Conservation (phyloP, 2,797 vertebrate species). For the Acipenser transmontanus region DNA sequence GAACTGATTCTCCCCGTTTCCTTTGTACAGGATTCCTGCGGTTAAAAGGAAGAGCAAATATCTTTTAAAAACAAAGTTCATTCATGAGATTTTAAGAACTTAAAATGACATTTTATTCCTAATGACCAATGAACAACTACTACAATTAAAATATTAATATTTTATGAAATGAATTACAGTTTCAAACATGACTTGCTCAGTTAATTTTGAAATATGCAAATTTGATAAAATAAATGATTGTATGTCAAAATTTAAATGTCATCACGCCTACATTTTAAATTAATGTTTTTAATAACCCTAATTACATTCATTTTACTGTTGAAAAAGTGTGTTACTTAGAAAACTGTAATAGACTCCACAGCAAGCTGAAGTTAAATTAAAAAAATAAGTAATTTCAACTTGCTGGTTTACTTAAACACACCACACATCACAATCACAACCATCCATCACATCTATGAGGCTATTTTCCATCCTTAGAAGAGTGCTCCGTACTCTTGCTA, state of each 20-base stretch:
- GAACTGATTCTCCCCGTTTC: constrained; percentile 93
- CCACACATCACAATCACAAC: too few species aligned
- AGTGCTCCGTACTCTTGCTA: too few species aligned
- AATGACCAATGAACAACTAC: neutral
- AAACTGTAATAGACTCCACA: too few species aligned
- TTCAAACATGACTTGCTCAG: neutral
- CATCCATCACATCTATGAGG: too few species aligned
- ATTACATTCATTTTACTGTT: constrained; percentile 3
- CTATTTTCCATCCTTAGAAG: too few species aligned
- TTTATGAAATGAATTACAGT: neutral
- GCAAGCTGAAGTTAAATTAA: too few species aligned
- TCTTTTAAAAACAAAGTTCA: constrained; percentile 1
- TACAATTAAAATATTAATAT: neutral
- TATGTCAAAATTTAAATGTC: constrained; percentile 7
- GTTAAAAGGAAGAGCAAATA: constrained; percentile 4
- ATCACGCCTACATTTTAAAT: neutral
- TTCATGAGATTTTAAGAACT: neutral
- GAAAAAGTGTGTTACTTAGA: neutral
- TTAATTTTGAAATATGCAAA: constrained; percentile 1
- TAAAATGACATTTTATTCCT: neutral
- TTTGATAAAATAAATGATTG: constrained; percentile 2
- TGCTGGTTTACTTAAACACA: too few species aligned
- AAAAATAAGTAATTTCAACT: too few species aligned
- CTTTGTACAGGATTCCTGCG: constrained; percentile 92
- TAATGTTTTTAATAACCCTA: constrained; percentile 1